A percentile compares a stretch with the other conserved stretches of the same genome.
Conservation (phyloP, 2,113 vertebrate species). For the Camelus dromedarius region DNA sequence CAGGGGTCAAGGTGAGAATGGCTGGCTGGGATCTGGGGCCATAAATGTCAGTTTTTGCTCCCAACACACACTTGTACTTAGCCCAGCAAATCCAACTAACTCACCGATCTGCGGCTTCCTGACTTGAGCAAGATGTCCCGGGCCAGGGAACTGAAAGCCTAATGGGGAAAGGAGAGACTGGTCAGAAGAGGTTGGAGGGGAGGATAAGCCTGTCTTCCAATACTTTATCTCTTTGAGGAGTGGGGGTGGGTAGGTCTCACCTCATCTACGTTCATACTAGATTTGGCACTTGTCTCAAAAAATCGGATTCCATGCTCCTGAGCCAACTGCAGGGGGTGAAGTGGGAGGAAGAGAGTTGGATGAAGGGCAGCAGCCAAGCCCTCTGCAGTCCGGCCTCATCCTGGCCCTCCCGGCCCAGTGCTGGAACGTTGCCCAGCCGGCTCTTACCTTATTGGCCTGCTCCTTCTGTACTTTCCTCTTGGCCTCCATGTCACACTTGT, state of each 20-base stretch:
- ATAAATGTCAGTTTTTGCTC: neutral
- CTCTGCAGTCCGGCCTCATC: fast-evolving
- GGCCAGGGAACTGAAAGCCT: constrained; percentile 94
- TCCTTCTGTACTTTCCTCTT: constrained; percentile 93
- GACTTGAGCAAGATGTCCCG: constrained; percentile 93
- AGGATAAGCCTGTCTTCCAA: neutral
- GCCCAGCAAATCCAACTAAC: constrained; percentile 62
- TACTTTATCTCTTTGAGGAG: neutral
- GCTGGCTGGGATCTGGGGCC: neutral
- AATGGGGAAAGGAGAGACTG: neutral
- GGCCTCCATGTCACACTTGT: constrained; percentile 96
- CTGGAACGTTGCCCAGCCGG: neutral
- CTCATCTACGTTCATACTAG: constrained; percentile 89
- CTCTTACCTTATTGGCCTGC: constrained; percentile 91
- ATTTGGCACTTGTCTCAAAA: constrained; percentile 96
- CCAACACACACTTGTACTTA: neutral
- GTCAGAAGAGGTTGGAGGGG: neutral
- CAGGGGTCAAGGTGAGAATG: neutral
- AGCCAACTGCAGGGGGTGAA: constrained; percentile 89
- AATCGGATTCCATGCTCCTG: constrained; percentile 95
- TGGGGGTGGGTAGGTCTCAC: constrained; percentile 69
- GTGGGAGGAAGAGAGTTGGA: neutral
- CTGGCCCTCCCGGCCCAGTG: neutral
- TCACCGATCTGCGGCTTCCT: constrained; percentile 89
- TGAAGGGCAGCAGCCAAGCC: neutral